Conservation (phyloP, 2,113 vertebrate species). For the Porphyrio hochstetteri region DNA sequence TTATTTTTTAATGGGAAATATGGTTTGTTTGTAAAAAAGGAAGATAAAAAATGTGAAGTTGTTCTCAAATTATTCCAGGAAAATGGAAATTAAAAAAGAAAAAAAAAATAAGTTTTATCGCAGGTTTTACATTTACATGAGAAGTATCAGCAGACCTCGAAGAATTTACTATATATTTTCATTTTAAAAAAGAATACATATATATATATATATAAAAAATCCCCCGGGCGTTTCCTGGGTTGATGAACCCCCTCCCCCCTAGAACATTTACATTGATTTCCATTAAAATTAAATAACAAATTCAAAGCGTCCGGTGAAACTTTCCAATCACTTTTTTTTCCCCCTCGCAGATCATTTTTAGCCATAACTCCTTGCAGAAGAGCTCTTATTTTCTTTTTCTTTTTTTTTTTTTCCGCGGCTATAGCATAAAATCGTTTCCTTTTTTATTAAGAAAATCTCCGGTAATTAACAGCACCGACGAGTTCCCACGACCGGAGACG, state of each 20-base stretch:
- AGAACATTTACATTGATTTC: neutral
- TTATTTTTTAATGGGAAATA: neutral
- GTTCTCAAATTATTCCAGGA: neutral
- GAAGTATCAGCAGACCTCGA: neutral
- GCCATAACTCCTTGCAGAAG: neutral
- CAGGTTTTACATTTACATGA: neutral
- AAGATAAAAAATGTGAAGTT: neutral
- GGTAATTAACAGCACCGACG: neutral
- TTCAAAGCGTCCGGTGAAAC: neutral
- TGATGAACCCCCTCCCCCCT: neutral
- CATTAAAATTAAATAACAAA: neutral
- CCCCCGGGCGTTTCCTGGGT: neutral
- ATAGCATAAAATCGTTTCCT: constrained; percentile 29
- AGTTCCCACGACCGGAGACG: constrained; percentile 28
- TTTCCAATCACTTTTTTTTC: neutral
- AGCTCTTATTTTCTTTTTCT: neutral
- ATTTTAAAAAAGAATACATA: neutral
- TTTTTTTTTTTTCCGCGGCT: neutral
- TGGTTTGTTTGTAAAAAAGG: neutral
- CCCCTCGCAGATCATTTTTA: neutral
- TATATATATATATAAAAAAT: neutral
- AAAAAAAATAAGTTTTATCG: neutral
- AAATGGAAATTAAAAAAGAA: neutral
- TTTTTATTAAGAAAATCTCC: constrained; percentile 25
- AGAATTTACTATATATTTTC: neutral